Evolutionary conservation across 2,888 invertebrate genomes (phyloP).

Genomic region (Latheticus oryzae): DNA sequence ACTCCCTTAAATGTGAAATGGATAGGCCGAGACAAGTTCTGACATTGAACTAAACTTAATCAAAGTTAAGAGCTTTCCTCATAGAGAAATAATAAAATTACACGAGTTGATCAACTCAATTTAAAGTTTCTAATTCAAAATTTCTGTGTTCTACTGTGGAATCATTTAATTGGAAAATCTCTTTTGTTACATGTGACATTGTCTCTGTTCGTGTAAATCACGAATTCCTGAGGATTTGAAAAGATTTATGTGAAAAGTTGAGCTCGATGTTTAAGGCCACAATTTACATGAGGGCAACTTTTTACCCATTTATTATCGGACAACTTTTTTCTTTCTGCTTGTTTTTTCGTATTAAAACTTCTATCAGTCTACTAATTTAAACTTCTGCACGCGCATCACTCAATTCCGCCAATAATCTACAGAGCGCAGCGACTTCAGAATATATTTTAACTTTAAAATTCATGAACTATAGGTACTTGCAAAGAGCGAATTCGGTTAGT

Average conservation of each 20-base stretch:
- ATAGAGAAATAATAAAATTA: slow-evolving; percentile 40
- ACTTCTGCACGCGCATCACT: slow-evolving; percentile 23
- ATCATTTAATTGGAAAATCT: slow-evolving; percentile 49
- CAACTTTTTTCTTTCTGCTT: slow-evolving; percentile 32
- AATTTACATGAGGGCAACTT: slow-evolving; percentile 40
- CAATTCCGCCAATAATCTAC: slow-evolving; percentile 12
- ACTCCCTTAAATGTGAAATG: slow-evolving; percentile 20
- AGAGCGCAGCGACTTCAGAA: background rate
- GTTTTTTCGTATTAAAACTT: slow-evolving; percentile 35
- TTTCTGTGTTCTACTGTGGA: slow-evolving; percentile 42
- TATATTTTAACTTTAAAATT: slow-evolving; percentile 5
- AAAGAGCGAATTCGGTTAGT: background rate
- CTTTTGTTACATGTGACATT: slow-evolving; percentile 47
- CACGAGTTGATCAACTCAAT: slow-evolving; percentile 48
- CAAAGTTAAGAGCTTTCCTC: slow-evolving; percentile 32
- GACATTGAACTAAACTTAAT: slow-evolving; percentile 32
- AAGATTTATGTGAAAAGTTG: slow-evolving; percentile 43
- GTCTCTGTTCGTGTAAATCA: slow-evolving; percentile 42
- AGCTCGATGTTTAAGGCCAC: slow-evolving; percentile 40
- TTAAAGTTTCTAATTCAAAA: slow-evolving; percentile 48
- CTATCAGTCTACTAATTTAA: slow-evolving; percentile 31
- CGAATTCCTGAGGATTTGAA: slow-evolving; percentile 42
- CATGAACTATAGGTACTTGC: background rate
- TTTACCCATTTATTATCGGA: slow-evolving; percentile 39
- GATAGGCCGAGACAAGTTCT: slow-evolving; percentile 28